These are phyloP conservation scores for Procambarus clarkii DNA, from an alignment of 1,140 invertebrate genomes.

Conservation along the genomic window DNA sequence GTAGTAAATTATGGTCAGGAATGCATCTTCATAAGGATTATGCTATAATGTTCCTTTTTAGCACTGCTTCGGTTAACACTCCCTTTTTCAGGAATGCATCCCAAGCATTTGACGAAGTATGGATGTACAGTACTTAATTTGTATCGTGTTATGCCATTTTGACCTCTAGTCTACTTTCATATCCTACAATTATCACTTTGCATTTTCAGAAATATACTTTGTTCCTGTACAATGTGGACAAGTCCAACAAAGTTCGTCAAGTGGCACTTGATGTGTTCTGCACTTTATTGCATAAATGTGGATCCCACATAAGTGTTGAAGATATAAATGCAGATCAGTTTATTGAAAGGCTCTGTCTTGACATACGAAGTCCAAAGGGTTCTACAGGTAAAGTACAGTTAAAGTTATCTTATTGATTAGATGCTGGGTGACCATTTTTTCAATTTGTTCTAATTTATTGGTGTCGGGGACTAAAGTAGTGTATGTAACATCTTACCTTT, in stretches of 20 bases:
- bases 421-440: neutral
- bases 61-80: too few relatives aligned
- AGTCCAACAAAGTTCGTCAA: conserved; percentile 53
- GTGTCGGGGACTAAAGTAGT: too few relatives aligned
- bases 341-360: conserved; percentile 40
- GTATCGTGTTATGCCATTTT: neutral
- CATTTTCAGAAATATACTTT: conserved; percentile 53
- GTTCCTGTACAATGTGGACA: conserved; percentile 60
- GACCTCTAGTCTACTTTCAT: neutral
- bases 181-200: neutral
- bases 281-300: conserved; percentile 24
- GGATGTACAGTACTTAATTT: too few relatives aligned
- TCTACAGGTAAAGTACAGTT: conserved; percentile 8
- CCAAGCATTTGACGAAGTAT: too few relatives aligned
- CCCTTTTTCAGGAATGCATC: too few relatives aligned
- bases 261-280: conserved; percentile 59
- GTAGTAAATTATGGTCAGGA: too few relatives aligned
- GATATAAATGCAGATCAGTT: conserved; percentile 41
- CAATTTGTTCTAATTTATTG: too few relatives aligned
- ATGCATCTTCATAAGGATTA: too few relatives aligned
- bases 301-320: conserved; percentile 29
- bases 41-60: too few relatives aligned
- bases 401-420: neutral
- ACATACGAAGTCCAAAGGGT: conserved; percentile 19
- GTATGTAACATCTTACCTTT: too few relatives aligned